Percentiles rank a stretch among this genome's conserved stretches.
These are phyloP conservation scores for Morpho helenor DNA, from an alignment of 2,888 invertebrate genomes.

Conservation along the genomic window DNA sequence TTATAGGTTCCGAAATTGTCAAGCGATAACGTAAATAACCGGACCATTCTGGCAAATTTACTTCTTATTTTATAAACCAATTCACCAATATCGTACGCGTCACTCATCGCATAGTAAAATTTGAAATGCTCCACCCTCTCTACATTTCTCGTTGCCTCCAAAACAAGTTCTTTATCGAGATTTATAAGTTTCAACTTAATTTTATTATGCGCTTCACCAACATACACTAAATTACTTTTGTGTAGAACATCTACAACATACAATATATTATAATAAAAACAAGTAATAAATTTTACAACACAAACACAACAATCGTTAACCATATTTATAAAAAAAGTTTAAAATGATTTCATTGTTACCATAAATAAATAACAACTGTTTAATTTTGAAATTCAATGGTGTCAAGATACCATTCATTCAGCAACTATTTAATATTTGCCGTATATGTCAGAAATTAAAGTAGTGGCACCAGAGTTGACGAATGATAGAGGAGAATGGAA, in stretches of 20 bases:
- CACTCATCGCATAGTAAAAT: conserved; percentile 1
- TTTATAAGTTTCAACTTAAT: conserved; percentile 23
- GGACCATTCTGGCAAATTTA: conserved; percentile 30
- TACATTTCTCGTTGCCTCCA: conserved; percentile 31
- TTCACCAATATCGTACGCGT: conserved; percentile 27
- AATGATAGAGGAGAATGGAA: too few species aligned
- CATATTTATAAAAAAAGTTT: too few species aligned
- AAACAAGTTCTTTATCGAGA: conserved; percentile 20
- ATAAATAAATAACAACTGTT: too few species aligned
- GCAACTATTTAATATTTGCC: too few species aligned
- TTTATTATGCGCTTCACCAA: conserved; percentile 4
- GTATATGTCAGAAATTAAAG: too few species aligned
- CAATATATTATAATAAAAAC: too few species aligned
- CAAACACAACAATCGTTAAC: too few species aligned
- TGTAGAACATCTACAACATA: conserved; percentile 5
- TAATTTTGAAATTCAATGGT: too few species aligned
- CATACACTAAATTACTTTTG: conserved; percentile 9
- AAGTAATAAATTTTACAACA: too few species aligned
- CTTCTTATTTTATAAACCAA: conserved; percentile 28
- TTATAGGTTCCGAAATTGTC: conserved; percentile 12
- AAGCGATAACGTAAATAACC: conserved; percentile 16
- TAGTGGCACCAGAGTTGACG: too few species aligned
- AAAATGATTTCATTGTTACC: too few species aligned
- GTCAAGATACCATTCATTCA: too few species aligned
- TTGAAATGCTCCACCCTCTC: conserved; percentile 26